phyloP scores from a whole-genome alignment of 2,113 vertebrate genomes.

The Cygnus atratus region DNA sequence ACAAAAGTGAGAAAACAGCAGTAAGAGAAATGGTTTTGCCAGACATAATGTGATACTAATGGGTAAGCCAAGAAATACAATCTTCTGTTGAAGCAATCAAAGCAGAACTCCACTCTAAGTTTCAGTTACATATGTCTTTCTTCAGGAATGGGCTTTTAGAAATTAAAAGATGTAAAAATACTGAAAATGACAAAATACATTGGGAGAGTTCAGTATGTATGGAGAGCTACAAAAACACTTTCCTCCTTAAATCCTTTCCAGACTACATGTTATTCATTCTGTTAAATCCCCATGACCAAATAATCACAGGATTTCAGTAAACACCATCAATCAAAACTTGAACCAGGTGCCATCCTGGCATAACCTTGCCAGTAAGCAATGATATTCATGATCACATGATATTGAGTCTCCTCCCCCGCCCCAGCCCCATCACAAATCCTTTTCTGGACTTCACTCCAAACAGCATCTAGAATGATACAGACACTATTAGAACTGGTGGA shows the following conservation, averaged over 20 bases:
- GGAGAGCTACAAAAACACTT: background rate
- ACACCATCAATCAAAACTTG: background rate
- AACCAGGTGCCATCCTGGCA: background rate
- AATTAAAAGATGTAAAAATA: background rate
- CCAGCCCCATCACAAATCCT: fast-evolving
- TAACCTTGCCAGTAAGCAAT: background rate
- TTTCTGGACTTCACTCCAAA: background rate
- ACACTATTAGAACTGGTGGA: background rate
- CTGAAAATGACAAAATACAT: background rate
- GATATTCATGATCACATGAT: no score
- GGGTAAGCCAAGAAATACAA: background rate
- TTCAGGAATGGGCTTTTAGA: background rate
- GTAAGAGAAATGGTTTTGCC: background rate
- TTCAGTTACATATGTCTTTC: background rate
- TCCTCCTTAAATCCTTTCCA: background rate
- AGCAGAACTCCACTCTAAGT: background rate
- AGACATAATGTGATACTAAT: background rate
- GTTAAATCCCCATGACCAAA: background rate
- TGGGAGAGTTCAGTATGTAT: background rate
- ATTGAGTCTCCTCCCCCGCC: no score
- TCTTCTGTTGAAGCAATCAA: background rate
- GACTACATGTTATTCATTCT: background rate
- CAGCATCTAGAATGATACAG: background rate
- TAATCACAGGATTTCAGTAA: background rate
- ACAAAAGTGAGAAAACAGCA: background rate